Conservation (phyloP, 2,797 vertebrate genomes). For the Pseudomugil gertrudae region DNA sequence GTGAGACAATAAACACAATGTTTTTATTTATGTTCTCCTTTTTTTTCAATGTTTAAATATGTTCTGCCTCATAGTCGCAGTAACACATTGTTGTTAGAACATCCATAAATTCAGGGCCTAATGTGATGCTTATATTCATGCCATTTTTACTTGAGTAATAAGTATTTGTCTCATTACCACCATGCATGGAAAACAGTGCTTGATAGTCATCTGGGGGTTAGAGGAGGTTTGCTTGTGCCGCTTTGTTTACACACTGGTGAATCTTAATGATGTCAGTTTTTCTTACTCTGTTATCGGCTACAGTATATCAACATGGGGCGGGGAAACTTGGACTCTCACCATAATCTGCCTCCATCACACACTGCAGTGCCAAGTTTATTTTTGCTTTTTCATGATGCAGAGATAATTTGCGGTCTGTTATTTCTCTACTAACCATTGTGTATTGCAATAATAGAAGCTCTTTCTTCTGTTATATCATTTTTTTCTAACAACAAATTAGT, state of each 20-base stretch:
- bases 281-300: constrained; percentile 64
- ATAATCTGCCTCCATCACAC: constrained; percentile 38
- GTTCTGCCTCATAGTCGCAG: constrained; percentile 55
- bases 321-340: constrained; percentile 30
- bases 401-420: constrained; percentile 32
- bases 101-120: constrained; percentile 72
- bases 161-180: constrained; percentile 79
- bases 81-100: constrained; percentile 70
- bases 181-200: constrained; percentile 71
- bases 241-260: constrained; percentile 67
- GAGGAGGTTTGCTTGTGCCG: constrained; percentile 62
- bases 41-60: constrained; percentile 42
- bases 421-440: constrained; percentile 12
- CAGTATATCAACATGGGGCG: constrained; percentile 52
- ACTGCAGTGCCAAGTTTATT: constrained; percentile 34
- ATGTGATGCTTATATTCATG: constrained; percentile 71
- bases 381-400: constrained; percentile 17
- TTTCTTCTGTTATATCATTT: not conserved
- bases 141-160: constrained; percentile 78
- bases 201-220: constrained; percentile 74
- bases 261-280: constrained; percentile 79
- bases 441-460: not conserved
- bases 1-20: constrained; percentile 24
- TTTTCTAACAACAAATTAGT: no score
- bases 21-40: constrained; percentile 11